These are phyloP conservation scores for Parnassius smintheus DNA, from an alignment of 2,888 invertebrate genomes.

Conservation along the genomic window DNA sequence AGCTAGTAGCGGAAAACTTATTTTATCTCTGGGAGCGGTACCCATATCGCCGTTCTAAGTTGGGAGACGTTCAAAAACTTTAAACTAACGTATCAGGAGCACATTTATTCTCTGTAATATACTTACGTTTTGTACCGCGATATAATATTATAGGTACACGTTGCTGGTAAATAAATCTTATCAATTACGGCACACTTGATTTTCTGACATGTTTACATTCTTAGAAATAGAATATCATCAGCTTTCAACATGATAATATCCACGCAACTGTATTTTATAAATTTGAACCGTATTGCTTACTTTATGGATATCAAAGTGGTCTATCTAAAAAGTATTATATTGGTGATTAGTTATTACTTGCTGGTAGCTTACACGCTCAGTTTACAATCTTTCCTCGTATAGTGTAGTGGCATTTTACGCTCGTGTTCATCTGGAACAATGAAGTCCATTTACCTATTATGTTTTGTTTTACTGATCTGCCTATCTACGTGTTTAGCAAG, in stretches of 20 bases:
- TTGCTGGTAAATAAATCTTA: background rate
- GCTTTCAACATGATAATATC: conserved; percentile 16
- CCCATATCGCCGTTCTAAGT: too few species aligned
- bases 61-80: too few species aligned
- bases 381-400: conserved; percentile 11
- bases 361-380: conserved; percentile 1
- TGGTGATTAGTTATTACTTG: background rate
- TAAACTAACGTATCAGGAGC: too few species aligned
- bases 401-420: conserved; percentile 12
- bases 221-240: conserved; percentile 13
- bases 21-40: too few species aligned
- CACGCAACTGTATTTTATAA: conserved; percentile 1
- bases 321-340: background rate
- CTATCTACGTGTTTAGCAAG: conserved; percentile 45
- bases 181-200: conserved; percentile 1
- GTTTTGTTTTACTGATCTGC: conserved; percentile 41
- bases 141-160: too few species aligned
- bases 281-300: conserved; percentile 10
- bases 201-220: conserved; percentile 21
- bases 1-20: too few species aligned
- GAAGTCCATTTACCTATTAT: conserved; percentile 46
- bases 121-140: too few species aligned
- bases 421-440: conserved; percentile 33
- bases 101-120: too few species aligned
- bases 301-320: conserved; percentile 4